Evolutionary conservation across 2,888 invertebrate species (phyloP).

Genomic region (Penaeus monodon): DNA sequence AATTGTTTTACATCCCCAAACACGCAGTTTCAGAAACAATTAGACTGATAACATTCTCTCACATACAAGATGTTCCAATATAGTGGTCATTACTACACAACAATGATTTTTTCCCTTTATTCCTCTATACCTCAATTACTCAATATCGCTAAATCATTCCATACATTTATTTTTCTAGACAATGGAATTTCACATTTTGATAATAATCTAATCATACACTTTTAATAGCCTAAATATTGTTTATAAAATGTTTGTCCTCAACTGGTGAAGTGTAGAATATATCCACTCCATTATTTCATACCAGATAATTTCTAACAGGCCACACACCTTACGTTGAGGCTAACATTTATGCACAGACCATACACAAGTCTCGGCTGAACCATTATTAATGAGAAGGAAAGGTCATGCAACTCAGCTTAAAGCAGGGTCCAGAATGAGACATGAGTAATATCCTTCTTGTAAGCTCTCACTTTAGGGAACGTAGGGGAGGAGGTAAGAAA

Average conservation of each 20-base stretch:
- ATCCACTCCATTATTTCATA: too few species aligned
- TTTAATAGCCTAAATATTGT: constrained; percentile 36
- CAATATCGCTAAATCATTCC: too few species aligned
- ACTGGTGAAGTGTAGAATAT: neutral
- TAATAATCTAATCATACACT: constrained; percentile 40
- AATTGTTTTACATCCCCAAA: too few species aligned
- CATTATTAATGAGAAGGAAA: neutral
- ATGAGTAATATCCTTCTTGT: constrained; percentile 23
- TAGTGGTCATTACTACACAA: too few species aligned
- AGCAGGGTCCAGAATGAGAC: constrained; percentile 25
- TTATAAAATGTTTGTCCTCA: constrained; percentile 40
- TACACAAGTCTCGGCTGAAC: constrained; percentile 36
- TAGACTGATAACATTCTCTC: too few species aligned
- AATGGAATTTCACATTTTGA: constrained; percentile 27
- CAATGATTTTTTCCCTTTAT: too few species aligned
- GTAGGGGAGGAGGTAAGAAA: too few species aligned
- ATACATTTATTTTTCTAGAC: neutral
- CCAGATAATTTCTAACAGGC: neutral
- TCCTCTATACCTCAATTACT: too few species aligned
- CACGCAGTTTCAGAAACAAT: too few species aligned
- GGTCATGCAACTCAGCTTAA: constrained; percentile 5
- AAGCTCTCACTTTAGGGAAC: constrained; percentile 20
- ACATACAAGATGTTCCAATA: too few species aligned
- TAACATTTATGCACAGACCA: constrained; percentile 45
- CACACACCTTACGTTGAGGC: constrained; percentile 34